Base-by-base conservation (phyloP, 2,888 invertebrate genomes). In the Meandrusa payeni region DNA sequence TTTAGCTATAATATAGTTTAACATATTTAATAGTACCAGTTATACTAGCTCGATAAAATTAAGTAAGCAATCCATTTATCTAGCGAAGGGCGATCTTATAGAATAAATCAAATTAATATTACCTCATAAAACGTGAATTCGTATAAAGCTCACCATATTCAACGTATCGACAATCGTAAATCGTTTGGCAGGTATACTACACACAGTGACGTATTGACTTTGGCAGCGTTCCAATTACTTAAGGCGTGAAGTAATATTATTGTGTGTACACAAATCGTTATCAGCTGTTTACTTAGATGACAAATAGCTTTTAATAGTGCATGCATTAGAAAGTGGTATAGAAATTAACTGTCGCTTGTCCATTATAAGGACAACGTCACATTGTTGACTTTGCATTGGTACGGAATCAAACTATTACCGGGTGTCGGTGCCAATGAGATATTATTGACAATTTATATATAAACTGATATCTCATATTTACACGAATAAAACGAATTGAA, bases 211-310 rank as follows among this genome's bases (percentile, higher is more conserved):
- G 27, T 44, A 41, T 41, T 41, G 15, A 22, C 15, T 46, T 61
- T 76, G 75, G 76, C 75, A 47, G 9, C 7, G 6, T 15, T 60
- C 76, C 76, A 76, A 62, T 63, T 55, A 64, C 60, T 60, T 60
- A 67, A 71, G 70, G 68, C 72, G 74, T 59, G 55, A 70, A 51
- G 48, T 50, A 51, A 44, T 33, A 22, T 42, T 34, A 39, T 29
- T 37, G 22, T 15, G 22, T 11, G 19, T 15, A n/a, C 19, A 37
- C 31, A 37, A 31, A 24, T 24, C 20, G 13, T 43, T 36, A 34
- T 34, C 28, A 23, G 5, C n/a, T 41, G 13, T 36, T 24, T 42
- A 24, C 29, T 36, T 36, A 41, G 9, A 33, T 7, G 27, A 22
- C 27, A 28, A 33, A 17, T 5, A 32, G 2, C 7, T 20, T n/a